Percentiles rank a stretch among this genome's conserved stretches.
Evolutionary conservation across 2,888 invertebrate genomes (phyloP).

Genomic region (Microdon myrmicae): DNA sequence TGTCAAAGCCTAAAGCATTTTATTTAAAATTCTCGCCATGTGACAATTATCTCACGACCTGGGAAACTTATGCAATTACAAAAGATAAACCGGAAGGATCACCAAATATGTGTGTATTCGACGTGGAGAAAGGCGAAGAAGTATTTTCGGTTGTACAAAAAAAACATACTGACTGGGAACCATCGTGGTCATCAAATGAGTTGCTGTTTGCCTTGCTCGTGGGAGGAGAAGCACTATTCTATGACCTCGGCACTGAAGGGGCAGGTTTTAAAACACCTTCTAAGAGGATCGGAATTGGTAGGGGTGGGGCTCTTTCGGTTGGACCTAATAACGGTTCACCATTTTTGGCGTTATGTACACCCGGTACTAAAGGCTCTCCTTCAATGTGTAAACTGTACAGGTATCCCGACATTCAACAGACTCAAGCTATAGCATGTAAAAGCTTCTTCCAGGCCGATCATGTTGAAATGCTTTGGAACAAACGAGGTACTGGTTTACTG

Average conservation of each 20-base stretch:
- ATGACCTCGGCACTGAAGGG: slow-evolving; percentile 72
- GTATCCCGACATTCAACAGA: slow-evolving; percentile 82
- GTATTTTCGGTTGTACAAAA: slow-evolving; percentile 82
- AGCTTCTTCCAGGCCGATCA: slow-evolving; percentile 94
- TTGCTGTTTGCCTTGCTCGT: slow-evolving; percentile 78
- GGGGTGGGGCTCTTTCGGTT: slow-evolving; percentile 63
- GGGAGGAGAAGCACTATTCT: slow-evolving; percentile 86
- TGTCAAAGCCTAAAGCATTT: slow-evolving; percentile 78
- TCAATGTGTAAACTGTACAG: slow-evolving; percentile 86
- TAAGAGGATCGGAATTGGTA: slow-evolving; percentile 68
- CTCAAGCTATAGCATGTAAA: slow-evolving; percentile 83
- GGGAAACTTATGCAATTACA: slow-evolving; percentile 79
- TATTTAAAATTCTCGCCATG: slow-evolving; percentile 82
- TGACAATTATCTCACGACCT: slow-evolving; percentile 80
- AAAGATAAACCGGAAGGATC: slow-evolving; percentile 75
- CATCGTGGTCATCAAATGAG: slow-evolving; percentile 87
- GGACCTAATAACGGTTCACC: slow-evolving; percentile 64
- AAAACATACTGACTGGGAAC: slow-evolving; percentile 86
- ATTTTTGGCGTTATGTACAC: slow-evolving; percentile 64
- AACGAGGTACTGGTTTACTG: slow-evolving; percentile 84
- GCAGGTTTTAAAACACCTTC: slow-evolving; percentile 65
- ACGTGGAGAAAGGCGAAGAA: slow-evolving; percentile 76
- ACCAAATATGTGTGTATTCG: slow-evolving; percentile 83
- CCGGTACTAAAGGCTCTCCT: slow-evolving; percentile 79
- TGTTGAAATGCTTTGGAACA: slow-evolving; percentile 92